phyloP scores from a whole-genome alignment of 2,888 invertebrate genomes.

The Teleiodes luculella region DNA sequence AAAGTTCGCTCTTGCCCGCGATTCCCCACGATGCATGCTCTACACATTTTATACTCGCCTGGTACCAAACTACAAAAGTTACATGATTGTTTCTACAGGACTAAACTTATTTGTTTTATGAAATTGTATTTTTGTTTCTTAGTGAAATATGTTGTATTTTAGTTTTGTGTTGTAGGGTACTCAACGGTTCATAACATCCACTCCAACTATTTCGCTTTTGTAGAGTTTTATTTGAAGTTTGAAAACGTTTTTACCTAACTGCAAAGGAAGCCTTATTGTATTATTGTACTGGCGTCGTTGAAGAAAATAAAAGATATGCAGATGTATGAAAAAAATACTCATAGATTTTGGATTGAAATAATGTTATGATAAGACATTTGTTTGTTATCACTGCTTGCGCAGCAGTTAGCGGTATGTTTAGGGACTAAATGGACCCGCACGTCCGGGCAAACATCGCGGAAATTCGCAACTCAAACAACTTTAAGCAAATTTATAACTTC shows the following conservation, averaged over 20 bases:
- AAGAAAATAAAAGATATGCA: too few species aligned
- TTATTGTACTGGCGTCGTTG: background rate
- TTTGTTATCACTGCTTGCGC: conserved; percentile 54
- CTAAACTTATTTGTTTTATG: conserved; percentile 1
- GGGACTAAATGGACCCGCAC: conserved; percentile 70
- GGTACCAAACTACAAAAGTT: conserved; percentile 1
- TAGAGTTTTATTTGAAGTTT: background rate
- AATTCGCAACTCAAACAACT: conserved; percentile 74
- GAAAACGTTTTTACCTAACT: too few species aligned
- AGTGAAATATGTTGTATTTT: background rate
- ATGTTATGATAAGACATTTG: conserved; percentile 46
- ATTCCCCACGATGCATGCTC: conserved; percentile 21
- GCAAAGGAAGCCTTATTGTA: too few species aligned
- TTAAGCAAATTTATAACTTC: conserved; percentile 75
- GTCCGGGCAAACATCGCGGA: conserved; percentile 72
- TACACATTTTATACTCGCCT: conserved; percentile 7
- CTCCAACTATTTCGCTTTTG: background rate
- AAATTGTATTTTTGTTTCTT: background rate
- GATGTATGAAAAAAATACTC: background rate
- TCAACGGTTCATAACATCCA: background rate
- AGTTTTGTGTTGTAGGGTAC: background rate
- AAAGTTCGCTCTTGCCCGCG: conserved; percentile 20
- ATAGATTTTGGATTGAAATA: conserved; percentile 3
- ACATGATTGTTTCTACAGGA: conserved; percentile 9
- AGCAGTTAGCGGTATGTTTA: conserved; percentile 66